These are phyloP conservation scores for Sphyrna mokarran DNA, from an alignment of 2,113 vertebrate species.

Conservation along the genomic window DNA sequence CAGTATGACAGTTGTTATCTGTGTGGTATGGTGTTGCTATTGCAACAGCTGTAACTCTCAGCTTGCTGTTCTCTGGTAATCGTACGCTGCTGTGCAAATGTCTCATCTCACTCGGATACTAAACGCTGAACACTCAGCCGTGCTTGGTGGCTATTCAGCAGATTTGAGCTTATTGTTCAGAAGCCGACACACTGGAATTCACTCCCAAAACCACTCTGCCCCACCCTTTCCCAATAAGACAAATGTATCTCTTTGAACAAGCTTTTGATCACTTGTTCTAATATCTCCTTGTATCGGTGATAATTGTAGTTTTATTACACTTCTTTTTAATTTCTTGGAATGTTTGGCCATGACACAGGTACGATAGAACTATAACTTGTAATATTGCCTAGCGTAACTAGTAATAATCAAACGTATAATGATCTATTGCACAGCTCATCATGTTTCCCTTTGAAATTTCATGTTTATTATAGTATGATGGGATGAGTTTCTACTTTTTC, in stretches of 20 bases:
- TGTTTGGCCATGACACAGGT: not conserved
- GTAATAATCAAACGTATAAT: not conserved
- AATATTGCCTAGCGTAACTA: not conserved
- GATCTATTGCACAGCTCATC: not conserved
- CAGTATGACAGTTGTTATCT: too few species aligned
- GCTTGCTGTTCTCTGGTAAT: not conserved
- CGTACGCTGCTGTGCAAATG: not conserved
- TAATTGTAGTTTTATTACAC: not conserved
- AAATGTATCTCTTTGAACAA: not conserved
- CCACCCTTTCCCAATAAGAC: not conserved
- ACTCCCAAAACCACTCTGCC: not conserved
- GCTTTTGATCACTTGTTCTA: not conserved
- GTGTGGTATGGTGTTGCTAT: not conserved
- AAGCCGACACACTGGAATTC: not conserved
- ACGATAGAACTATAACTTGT: not conserved
- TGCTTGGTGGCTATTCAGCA: not conserved
- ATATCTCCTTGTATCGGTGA: not conserved
- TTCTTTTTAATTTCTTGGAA: not conserved
- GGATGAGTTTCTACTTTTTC: not conserved
- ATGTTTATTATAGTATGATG: not conserved
- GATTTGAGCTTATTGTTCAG: not conserved
- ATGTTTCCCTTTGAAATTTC: not conserved
- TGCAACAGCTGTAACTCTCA: not conserved
- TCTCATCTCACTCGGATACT: not conserved
- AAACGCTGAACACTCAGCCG: not conserved